Evolutionary conservation across 2,888 invertebrate species (phyloP).

Genomic region (Allygus modestus): DNA sequence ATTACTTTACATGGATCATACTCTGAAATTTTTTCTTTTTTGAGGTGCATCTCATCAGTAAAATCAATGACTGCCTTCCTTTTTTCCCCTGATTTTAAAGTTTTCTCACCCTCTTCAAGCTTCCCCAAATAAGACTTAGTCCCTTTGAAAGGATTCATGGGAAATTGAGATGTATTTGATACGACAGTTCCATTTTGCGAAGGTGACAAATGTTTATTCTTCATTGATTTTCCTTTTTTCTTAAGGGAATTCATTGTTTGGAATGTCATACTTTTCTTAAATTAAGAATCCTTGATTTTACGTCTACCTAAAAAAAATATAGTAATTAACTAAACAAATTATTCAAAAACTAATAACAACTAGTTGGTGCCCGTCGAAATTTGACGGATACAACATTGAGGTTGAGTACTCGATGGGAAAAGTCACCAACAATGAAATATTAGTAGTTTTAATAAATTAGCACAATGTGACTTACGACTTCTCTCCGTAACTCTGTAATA

Average conservation of each 20-base stretch:
- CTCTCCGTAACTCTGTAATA: no score
- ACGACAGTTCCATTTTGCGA: neutral
- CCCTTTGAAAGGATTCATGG: slow-evolving; percentile 20
- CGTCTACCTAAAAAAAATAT: no score
- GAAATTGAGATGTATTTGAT: neutral
- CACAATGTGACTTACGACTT: no score
- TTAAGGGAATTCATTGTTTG: neutral
- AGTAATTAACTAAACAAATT: no score
- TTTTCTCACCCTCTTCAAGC: neutral
- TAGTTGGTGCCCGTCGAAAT: no score
- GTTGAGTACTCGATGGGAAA: no score
- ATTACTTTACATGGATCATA: slow-evolving; percentile 27
- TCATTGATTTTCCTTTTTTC: neutral
- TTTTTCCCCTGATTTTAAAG: neutral
- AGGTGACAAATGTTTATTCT: neutral
- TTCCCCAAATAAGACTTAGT: slow-evolving; percentile 1
- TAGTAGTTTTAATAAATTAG: no score
- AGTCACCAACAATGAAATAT: no score
- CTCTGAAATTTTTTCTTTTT: neutral
- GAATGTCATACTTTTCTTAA: neutral
- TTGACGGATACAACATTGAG: no score
- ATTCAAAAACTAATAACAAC: no score
- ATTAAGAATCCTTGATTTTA: neutral
- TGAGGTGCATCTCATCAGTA: neutral
- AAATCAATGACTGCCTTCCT: neutral